Percentiles rank a stretch among this genome's conserved stretches.
These are phyloP conservation scores for Tanytarsus gracilentus DNA, from an alignment of 2,888 invertebrate genomes.

Conservation along the genomic window DNA sequence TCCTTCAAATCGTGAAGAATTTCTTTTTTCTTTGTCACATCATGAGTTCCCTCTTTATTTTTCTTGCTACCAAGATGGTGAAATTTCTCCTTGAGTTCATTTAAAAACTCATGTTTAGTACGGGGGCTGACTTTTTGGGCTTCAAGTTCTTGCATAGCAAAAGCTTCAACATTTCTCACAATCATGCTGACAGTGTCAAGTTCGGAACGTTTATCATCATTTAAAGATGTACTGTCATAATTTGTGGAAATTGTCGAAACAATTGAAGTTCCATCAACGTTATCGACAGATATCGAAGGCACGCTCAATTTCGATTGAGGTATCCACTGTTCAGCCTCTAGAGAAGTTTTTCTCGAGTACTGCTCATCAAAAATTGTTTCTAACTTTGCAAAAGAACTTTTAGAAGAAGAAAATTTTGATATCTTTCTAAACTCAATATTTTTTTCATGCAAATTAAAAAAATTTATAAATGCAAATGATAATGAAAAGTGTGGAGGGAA, in stretches of 20 bases:
- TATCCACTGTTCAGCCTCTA: constrained; percentile 1
- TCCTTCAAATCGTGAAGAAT: constrained; percentile 12
- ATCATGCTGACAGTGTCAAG: constrained; percentile 52
- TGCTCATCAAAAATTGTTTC: not conserved
- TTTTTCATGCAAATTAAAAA: no score
- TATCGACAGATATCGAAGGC: constrained; percentile 9
- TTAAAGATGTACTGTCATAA: constrained; percentile 42
- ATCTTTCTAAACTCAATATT: no score
- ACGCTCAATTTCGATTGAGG: constrained; percentile 18
- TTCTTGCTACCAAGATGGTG: constrained; percentile 31
- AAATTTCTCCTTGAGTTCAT: constrained; percentile 36
- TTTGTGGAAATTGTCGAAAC: constrained; percentile 40
- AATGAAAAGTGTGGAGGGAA: no score
- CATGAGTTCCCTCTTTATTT: not conserved
- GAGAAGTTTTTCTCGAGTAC: not conserved
- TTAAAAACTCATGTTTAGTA: constrained; percentile 31
- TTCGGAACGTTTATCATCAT: constrained; percentile 40
- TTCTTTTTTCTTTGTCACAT: not conserved
- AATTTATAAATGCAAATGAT: no score
- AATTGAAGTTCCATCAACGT: not conserved
- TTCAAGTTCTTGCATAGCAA: not conserved
- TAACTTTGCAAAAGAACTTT: no score
- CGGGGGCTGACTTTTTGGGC: not conserved
- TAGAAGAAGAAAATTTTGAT: no score
- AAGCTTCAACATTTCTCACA: constrained; percentile 47